Base-by-base conservation (phyloP, 2,888 invertebrate species). In the Apoda limacodes region DNA sequence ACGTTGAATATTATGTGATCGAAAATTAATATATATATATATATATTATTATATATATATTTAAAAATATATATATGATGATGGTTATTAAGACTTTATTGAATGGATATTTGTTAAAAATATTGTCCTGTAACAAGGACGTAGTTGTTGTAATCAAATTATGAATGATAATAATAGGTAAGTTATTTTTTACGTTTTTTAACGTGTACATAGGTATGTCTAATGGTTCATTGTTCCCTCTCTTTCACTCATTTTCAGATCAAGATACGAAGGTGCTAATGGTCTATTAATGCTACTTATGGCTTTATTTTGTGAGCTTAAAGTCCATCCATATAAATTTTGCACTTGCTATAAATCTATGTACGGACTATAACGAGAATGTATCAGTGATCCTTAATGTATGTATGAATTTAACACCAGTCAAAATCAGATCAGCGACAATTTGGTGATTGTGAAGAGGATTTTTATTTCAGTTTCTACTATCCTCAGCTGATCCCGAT, bases 181-280 rank as follows among this genome's bases (percentile, higher is more conserved):
- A 78, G 78, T 78, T 82, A 78, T 82, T 81, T 82, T 80, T 78
- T 78, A 81, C 81, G 76, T 80, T 76, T 78, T 17, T 75, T 74
- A 78, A 71, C 62, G 74, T 74, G 72, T 76, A 76, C 70, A 76
- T 72, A 75, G 62, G 67, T 69, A 71, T 71, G 5, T 7, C 60
- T 61, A 61, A 62, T 56, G 60, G 67, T 74, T 74, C 64, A 68
- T 74, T 74, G 58, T 70, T 66, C 71, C 71, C 69, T 68, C 53
- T 67, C 62, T 66, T 69, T 60, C 64, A 60, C 55, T 66, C 62
- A 63, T 56, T 59, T 53, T 61, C 74, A 74, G 17, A 17, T 17
- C 17, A 17, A 17, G 5, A 17, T 17, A 72, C 68, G 65, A 72
- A 67, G 78, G 78, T 78, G 78, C 76, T 78, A 76, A 71, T 63